A percentile compares a stretch with the other conserved stretches of the same genome.
phyloP scores from a whole-genome alignment of 2,113 vertebrate species.

The Egretta garzetta region DNA sequence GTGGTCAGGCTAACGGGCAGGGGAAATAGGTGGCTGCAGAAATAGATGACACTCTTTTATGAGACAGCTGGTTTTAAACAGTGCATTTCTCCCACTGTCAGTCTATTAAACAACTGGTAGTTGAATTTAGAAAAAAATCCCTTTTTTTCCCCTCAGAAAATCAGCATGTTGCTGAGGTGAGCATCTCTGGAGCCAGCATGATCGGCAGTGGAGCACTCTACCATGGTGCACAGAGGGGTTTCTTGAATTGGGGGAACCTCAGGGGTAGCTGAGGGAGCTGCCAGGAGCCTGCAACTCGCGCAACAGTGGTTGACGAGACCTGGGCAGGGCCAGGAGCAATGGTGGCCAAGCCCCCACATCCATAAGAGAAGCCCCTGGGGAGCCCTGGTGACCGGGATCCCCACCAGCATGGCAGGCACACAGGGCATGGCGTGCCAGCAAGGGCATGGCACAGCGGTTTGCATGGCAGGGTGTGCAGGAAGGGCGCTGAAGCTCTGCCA shows the following conservation, averaged over 20 bases:
- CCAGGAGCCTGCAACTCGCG: not conserved
- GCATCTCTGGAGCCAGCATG: too few relatives aligned
- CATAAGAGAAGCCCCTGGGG: not conserved
- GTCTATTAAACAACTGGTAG: not conserved
- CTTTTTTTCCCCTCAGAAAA: not conserved
- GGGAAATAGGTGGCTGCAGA: not conserved
- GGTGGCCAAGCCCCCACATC: accelerated
- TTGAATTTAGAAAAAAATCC: not conserved
- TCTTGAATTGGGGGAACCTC: too few relatives aligned
- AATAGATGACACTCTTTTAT: not conserved
- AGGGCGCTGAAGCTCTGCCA: too few relatives aligned
- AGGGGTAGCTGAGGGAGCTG: not conserved
- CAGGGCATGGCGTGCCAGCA: too few relatives aligned
- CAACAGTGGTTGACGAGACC: not conserved
- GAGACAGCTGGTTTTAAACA: not conserved
- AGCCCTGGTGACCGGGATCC: not conserved
- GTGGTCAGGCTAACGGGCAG: not conserved
- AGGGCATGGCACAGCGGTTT: too few relatives aligned
- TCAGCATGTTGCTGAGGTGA: too few relatives aligned
- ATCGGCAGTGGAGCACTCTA: too few relatives aligned
- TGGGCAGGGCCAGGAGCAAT: not conserved
- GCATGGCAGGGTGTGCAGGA: too few relatives aligned
- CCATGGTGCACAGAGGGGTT: too few relatives aligned
- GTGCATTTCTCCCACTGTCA: not conserved
- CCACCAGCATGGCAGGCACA: too few relatives aligned